Conservation (phyloP, 2,888 invertebrate species). For the Andrena trimmerana region DNA sequence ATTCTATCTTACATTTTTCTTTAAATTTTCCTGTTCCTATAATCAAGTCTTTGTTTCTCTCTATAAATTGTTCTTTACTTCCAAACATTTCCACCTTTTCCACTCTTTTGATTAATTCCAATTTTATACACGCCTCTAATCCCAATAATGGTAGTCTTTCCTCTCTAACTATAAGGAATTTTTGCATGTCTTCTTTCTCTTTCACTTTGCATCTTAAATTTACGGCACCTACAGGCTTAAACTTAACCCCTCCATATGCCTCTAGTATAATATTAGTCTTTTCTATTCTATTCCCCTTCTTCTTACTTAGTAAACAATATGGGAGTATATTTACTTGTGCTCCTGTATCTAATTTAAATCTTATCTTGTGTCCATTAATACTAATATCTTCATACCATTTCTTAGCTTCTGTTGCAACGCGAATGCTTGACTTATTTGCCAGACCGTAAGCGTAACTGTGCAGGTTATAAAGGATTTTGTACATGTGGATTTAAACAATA, state of each 20-base stretch:
- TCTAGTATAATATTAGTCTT: neutral
- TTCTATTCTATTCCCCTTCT: neutral
- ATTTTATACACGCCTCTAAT: neutral
- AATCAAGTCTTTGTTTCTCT: neutral
- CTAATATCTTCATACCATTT: neutral
- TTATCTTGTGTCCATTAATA: neutral
- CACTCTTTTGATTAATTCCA: neutral
- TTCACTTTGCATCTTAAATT: neutral
- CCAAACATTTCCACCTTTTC: no score
- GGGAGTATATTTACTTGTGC: neutral
- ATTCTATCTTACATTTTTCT: neutral
- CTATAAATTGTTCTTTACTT: neutral
- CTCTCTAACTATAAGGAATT: neutral
- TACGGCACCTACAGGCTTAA: neutral
- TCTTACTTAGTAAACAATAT: neutral
- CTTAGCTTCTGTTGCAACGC: neutral
- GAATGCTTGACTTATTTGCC: no score
- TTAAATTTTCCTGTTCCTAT: conserved; percentile 4
- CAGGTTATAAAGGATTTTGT: no score
- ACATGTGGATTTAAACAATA: no score
- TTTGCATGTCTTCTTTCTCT: neutral
- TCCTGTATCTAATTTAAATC: conserved; percentile 1
- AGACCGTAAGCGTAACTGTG: no score
- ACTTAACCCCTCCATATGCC: neutral
- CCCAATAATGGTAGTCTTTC: neutral